Evolutionary conservation across 2,888 invertebrate species (phyloP).

Genomic region (Dorcus hopei): DNA sequence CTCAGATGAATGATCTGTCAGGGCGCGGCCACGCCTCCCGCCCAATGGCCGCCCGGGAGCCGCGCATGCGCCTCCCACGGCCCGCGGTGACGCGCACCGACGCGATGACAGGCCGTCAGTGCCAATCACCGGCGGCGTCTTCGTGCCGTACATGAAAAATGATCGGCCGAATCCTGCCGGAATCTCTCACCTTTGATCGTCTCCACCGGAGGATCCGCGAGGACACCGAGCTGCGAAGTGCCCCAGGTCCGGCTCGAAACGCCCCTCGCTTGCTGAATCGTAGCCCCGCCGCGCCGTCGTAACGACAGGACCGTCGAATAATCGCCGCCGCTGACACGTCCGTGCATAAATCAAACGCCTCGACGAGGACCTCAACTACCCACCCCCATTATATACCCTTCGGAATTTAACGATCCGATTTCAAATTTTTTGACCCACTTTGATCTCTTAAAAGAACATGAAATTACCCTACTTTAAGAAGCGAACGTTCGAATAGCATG

Average conservation of each 20-base stretch:
- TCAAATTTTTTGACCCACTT: too few species aligned
- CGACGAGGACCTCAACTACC: too few species aligned
- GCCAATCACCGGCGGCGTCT: conserved; percentile 37
- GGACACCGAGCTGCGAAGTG: conserved; percentile 8
- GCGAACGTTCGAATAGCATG: too few species aligned
- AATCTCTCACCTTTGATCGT: not conserved
- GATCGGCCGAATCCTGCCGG: conserved; percentile 29
- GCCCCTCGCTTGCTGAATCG: not conserved
- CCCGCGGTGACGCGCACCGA: conserved; percentile 37
- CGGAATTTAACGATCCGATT: too few species aligned
- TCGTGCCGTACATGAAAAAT: conserved; percentile 34
- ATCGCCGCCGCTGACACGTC: not conserved
- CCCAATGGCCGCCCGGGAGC: conserved; percentile 48
- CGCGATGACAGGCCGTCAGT: conserved; percentile 40
- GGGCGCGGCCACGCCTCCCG: conserved; percentile 42
- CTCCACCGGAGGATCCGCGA: conserved; percentile 3
- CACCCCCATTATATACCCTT: too few species aligned
- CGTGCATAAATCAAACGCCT: not conserved
- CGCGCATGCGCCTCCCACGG: conserved; percentile 52
- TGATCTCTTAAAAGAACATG: too few species aligned
- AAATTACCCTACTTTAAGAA: too few species aligned
- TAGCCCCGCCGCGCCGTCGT: not conserved
- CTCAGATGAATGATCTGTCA: conserved; percentile 53
- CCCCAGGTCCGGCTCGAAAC: conserved; percentile 13
- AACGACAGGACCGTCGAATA: not conserved